Evolutionary conservation across 2,113 vertebrate genomes (phyloP), one percentile per base, ranked within the genome.

Genomic region (Ceratotherium simum): DNA sequence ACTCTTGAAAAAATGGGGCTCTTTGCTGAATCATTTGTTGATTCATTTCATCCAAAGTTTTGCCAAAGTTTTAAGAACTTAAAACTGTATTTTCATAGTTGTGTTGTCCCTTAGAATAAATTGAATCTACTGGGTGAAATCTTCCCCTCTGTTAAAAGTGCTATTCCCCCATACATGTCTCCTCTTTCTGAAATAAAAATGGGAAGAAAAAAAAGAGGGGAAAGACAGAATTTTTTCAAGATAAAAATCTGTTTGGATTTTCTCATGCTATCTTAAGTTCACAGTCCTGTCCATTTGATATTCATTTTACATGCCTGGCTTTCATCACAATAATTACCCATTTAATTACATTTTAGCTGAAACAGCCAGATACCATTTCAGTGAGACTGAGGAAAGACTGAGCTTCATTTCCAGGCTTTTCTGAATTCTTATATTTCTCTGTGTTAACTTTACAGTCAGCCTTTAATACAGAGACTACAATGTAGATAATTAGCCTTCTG

Each of bases 181-280:
- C 56, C 31, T 54, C 9, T 80, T 93, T 29, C 42, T 73, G 39
- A 95, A 95, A 95, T 65, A 87, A 95, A 96, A 97, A 76, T 76
- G 20, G 60, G 7, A 21, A 48, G 14, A 56, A 25, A 29, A 8
- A 4, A 4, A 36, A 39, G 2, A 17, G 20, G 5, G 0, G 2
- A 42, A 4, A 75, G 56, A 88, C 56, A n/a, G 23, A 82, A 18
- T 29, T 80, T 39, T 51, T 93, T 91, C 72, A 86, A 91, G 79
- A 90, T 81, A 90, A 90, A 96, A 89, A 46, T 81, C 33, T 46
- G n/a, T 89, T 93, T 96, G 92, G 58, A 87, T 91, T 96, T 96
- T 84, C 94, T 93, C 90, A 58, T 70, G 95, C 78, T 97, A 79
- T 96, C 91, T 95, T 70, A 93, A 81, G 48, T 70, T 84, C 69